Percentiles rank a stretch among this genome's conserved stretches.
phyloP scores from a whole-genome alignment of 1,140 invertebrate genomes.

The Mamestra configurata region DNA sequence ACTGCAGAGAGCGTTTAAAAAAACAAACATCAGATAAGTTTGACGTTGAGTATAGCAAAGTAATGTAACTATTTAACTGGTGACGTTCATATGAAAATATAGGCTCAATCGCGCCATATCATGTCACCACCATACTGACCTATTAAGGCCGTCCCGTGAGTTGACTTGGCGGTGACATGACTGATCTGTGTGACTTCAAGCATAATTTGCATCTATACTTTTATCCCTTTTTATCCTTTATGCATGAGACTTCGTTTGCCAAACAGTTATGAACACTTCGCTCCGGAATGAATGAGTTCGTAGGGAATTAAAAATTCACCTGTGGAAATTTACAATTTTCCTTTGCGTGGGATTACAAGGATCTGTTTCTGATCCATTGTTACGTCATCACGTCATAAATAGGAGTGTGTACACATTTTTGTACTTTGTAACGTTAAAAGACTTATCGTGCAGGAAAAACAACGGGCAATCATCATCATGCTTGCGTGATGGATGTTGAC shows the following conservation, averaged over 20 bases:
- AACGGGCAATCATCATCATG: too few relatives aligned
- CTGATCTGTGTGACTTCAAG: background rate
- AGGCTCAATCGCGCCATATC: too few relatives aligned
- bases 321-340: background rate
- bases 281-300: background rate
- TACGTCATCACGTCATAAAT: background rate
- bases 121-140: too few relatives aligned
- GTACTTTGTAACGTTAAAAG: too few relatives aligned
- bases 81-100: too few relatives aligned
- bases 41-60: too few relatives aligned
- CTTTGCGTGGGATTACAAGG: background rate
- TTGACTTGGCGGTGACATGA: background rate
- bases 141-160: too few relatives aligned
- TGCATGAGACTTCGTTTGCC: background rate
- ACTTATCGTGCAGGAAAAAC: too few relatives aligned
- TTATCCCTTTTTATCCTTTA: slow-evolving; percentile 19
- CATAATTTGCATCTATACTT: slow-evolving; percentile 1
- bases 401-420: background rate
- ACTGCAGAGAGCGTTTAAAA: too few relatives aligned
- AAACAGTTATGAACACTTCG: background rate
- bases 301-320: background rate
- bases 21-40: too few relatives aligned
- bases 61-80: too few relatives aligned
- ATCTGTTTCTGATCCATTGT: background rate
- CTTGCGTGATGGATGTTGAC: too few relatives aligned